Percentiles rank a stretch among this genome's conserved stretches.
These are phyloP conservation scores for Hypsopygia costalis DNA, from an alignment of 2,888 invertebrate species.

Conservation along the genomic window DNA sequence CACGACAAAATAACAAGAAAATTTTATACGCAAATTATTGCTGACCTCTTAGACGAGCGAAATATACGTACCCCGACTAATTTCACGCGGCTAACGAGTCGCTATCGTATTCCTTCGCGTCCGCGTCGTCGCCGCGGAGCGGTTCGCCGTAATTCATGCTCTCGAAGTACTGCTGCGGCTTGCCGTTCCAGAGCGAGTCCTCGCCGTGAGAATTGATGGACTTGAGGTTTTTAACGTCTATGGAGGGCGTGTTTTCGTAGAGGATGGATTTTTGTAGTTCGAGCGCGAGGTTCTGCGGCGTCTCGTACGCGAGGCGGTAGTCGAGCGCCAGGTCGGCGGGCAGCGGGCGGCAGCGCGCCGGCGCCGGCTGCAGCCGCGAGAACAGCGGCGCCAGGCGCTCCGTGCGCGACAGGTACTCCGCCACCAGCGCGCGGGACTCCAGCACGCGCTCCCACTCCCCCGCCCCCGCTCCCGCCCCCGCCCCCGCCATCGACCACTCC, in stretches of 20 bases:
- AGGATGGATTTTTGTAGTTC: constrained; percentile 50
- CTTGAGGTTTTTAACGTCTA: constrained; percentile 32
- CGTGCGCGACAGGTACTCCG: constrained; percentile 63
- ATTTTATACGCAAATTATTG: no score
- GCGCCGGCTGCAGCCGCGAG: constrained; percentile 29
- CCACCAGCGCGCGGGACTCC: constrained; percentile 29
- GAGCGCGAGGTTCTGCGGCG: constrained; percentile 54
- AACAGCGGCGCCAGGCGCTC: constrained; percentile 52
- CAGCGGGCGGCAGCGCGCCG: constrained; percentile 26
- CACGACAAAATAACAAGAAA: no score
- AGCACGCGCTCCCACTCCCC: constrained; percentile 15
- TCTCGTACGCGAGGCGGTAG: constrained; percentile 42
- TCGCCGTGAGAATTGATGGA: constrained; percentile 41
- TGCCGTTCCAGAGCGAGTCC: constrained; percentile 80
- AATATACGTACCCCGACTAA: not conserved
- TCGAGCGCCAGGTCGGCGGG: constrained; percentile 28
- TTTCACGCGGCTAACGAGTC: constrained; percentile 50
- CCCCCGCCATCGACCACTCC: no score
- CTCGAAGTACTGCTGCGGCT: constrained; percentile 82
- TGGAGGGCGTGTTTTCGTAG: constrained; percentile 60
- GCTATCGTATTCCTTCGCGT: constrained; percentile 42
- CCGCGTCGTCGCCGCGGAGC: constrained; percentile 17
- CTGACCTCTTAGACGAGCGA: no score
- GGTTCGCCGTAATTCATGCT: constrained; percentile 80
- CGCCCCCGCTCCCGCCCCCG: constrained; percentile 13